A percentile compares a stretch with the other conserved stretches of the same genome.
Conservation (phyloP, 2,888 invertebrate genomes). For the Drosophila picticornis region DNA sequence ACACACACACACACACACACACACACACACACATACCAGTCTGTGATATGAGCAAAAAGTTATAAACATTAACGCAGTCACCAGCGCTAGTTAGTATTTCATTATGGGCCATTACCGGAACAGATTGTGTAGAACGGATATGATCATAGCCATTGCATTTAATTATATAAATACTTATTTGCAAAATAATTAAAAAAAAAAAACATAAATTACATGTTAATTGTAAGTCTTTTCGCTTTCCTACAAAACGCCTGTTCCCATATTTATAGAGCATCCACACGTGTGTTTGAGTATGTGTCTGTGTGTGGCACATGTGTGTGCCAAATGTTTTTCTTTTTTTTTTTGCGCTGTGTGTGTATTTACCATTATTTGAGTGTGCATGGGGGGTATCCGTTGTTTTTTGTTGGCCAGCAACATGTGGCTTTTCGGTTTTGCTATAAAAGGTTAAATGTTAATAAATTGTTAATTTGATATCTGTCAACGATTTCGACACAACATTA, state of each 20-base stretch:
- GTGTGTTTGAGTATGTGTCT: conserved; percentile 6
- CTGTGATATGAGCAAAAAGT: conserved; percentile 41
- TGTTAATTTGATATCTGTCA: conserved; percentile 68
- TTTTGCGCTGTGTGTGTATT: background rate
- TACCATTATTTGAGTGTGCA: conserved; percentile 47
- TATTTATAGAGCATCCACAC: background rate
- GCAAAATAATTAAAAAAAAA: conserved; percentile 5
- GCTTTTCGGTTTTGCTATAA: conserved; percentile 15
- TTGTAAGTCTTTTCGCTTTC: conserved; percentile 29
- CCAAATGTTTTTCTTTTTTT: conserved; percentile 43
- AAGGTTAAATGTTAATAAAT: conserved; percentile 71
- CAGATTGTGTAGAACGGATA: conserved; percentile 53
- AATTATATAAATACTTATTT: conserved; percentile 46
- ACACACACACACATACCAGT: conserved; percentile 8
- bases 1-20: background rate
- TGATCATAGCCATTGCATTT: conserved; percentile 62
- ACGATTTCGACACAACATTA: conserved; percentile 51
- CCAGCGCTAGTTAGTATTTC: conserved; percentile 57
- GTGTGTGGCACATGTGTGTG: conserved; percentile 34
- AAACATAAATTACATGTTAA: conserved; percentile 41
- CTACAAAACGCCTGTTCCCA: background rate
- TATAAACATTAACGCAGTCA: conserved; percentile 55
- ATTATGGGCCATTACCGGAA: conserved; percentile 56
- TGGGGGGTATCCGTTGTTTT: conserved; percentile 39
- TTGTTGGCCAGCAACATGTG: conserved; percentile 29